phyloP scores from a whole-genome alignment of 1,140 invertebrate genomes.

The Apis laboriosa region DNA sequence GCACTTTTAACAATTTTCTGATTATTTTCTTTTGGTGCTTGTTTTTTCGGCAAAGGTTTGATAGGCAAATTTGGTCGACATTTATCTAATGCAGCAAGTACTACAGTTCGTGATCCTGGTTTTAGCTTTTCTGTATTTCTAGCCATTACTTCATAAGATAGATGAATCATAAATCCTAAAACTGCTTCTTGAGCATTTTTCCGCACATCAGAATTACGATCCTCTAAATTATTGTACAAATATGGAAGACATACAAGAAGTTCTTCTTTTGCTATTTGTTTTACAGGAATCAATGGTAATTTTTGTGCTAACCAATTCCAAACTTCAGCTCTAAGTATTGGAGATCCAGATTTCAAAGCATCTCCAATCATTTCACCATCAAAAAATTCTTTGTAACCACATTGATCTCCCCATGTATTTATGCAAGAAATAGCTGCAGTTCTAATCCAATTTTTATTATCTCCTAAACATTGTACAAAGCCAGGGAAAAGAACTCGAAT shows the following conservation, averaged over 20 bases:
- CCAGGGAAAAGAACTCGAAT: constrained; percentile 91
- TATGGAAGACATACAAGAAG: constrained; percentile 88
- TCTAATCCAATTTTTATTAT: constrained; percentile 89
- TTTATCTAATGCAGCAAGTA: constrained; percentile 92
- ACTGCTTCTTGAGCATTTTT: constrained; percentile 94
- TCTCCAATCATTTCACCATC: constrained; percentile 94
- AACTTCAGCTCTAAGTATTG: constrained; percentile 89
- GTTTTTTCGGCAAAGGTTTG: constrained; percentile 87
- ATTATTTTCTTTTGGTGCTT: constrained; percentile 78
- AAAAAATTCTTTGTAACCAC: constrained; percentile 91
- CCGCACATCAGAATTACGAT: constrained; percentile 94
- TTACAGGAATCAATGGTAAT: constrained; percentile 86
- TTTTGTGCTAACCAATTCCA: constrained; percentile 92
- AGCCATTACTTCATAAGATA: constrained; percentile 92
- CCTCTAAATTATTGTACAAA: constrained; percentile 93
- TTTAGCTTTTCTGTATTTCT: constrained; percentile 91
- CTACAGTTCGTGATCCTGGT: constrained; percentile 91
- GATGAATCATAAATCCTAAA: constrained; percentile 95
- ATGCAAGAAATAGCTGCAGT: constrained; percentile 89
- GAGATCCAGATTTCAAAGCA: constrained; percentile 91
- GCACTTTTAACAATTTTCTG: constrained; percentile 82
- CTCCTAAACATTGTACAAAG: constrained; percentile 88
- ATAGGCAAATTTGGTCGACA: constrained; percentile 91
- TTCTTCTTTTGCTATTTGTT: constrained; percentile 91
- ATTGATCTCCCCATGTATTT: constrained; percentile 91